Percentiles rank a stretch among this genome's conserved stretches.
phyloP scores from a whole-genome alignment of 2,113 vertebrate species.

The Neogale vison region DNA sequence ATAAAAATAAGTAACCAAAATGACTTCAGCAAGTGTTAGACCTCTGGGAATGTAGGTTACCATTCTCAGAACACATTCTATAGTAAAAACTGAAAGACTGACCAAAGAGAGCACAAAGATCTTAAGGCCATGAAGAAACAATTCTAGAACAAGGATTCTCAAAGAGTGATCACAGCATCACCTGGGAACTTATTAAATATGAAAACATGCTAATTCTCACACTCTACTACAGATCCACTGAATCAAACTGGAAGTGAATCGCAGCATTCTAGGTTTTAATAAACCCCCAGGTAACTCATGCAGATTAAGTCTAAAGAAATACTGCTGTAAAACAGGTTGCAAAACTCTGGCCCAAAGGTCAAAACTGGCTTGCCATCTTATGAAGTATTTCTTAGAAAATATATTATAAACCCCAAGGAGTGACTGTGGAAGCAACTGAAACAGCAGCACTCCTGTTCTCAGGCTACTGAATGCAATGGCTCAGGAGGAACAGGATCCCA shows the following conservation, averaged over 20 bases:
- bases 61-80: not conserved
- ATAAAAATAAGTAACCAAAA: conserved; percentile 44
- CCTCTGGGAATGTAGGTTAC: not conserved
- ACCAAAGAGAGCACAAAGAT: not conserved
- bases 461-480: no score
- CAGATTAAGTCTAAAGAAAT: not conserved
- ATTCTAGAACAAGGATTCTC: not conserved
- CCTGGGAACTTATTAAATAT: not conserved
- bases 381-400: not conserved
- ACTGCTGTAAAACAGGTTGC: not conserved
- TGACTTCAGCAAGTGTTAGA: conserved; percentile 9
- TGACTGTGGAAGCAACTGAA: not conserved
- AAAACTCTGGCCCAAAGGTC: not conserved
- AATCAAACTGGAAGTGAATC: not conserved
- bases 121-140: not conserved
- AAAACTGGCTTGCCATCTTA: not conserved
- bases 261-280: not conserved
- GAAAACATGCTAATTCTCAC: not conserved
- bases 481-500: no score
- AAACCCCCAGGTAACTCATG: not conserved
- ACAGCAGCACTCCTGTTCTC: not conserved
- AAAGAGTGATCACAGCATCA: not conserved
- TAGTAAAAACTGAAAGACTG: conserved; percentile 22
- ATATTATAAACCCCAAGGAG: not conserved
- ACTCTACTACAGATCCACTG: not conserved